Conservation (phyloP, 2,888 invertebrate genomes). For the Oligia strigilis region DNA sequence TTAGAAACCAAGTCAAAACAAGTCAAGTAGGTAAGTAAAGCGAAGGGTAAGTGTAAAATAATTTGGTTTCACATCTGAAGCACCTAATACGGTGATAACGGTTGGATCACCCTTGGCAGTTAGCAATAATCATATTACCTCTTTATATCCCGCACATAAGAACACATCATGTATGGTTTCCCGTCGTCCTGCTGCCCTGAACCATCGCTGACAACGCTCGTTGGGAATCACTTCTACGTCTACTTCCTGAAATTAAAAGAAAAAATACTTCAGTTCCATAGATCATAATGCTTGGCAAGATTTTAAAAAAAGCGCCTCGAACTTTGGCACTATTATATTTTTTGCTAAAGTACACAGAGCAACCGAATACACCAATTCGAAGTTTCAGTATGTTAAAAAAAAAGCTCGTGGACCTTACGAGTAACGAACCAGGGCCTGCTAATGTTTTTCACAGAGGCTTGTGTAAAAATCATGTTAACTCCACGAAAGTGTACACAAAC, state of each 20-base stretch:
- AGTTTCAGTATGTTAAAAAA: neutral
- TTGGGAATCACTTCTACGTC: conserved; percentile 97
- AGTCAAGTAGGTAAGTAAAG: neutral
- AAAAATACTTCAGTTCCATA: neutral
- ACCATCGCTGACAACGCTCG: conserved; percentile 98
- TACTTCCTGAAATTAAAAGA: conserved; percentile 91
- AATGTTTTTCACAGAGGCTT: neutral
- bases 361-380: neutral
- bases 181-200: conserved; percentile 96
- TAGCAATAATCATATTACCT: conserved; percentile 89
- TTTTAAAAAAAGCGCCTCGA: neutral
- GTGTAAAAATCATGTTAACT: neutral
- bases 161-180: conserved; percentile 98
- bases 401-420: neutral
- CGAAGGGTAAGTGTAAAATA: neutral
- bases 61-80: neutral
- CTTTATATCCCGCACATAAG: conserved; percentile 97
- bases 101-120: neutral
- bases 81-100: neutral
- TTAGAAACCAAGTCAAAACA: neutral
- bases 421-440: neutral
- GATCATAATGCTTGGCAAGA: neutral
- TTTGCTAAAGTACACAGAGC: neutral
- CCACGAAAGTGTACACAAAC: neutral
- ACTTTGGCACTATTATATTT: neutral